Evolutionary conservation across 2,888 invertebrate species (phyloP).

Genomic region (Standfussiana lucernea): DNA sequence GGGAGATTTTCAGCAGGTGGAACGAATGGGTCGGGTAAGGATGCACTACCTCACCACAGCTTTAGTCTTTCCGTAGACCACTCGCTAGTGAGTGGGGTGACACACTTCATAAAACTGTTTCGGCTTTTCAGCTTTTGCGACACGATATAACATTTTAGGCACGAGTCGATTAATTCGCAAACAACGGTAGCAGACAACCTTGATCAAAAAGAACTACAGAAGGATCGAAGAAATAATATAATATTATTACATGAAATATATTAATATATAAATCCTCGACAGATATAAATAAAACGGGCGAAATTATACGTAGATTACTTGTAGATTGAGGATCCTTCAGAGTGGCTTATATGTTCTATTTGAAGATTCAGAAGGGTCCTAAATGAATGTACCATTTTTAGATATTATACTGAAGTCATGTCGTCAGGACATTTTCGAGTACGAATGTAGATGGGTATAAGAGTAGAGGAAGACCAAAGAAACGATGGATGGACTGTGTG

Average conservation of each 20-base stretch:
- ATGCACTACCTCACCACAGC: too few relatives aligned
- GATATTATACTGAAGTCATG: not conserved
- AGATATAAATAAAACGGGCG: not conserved
- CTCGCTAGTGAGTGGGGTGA: too few relatives aligned
- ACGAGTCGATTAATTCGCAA: constrained; percentile 5
- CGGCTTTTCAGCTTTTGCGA: too few relatives aligned
- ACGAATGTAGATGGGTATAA: too few relatives aligned
- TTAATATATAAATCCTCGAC: not conserved
- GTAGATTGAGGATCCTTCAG: not conserved
- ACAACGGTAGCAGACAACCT: constrained; percentile 23
- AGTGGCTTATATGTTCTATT: not conserved
- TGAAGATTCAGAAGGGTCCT: not conserved
- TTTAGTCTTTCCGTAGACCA: too few relatives aligned
- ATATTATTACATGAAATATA: constrained; percentile 8
- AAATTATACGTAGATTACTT: not conserved
- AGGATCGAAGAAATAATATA: not conserved
- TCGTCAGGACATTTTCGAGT: too few relatives aligned
- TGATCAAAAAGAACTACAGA: constrained; percentile 7
- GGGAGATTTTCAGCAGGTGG: too few relatives aligned
- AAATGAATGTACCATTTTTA: not conserved
- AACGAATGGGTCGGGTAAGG: too few relatives aligned
- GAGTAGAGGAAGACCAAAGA: too few relatives aligned
- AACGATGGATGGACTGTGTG: too few relatives aligned
- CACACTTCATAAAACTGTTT: too few relatives aligned
- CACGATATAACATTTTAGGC: not conserved